Evolutionary conservation across 2,888 invertebrate species (phyloP).

Genomic region (Nomada goodeniana): DNA sequence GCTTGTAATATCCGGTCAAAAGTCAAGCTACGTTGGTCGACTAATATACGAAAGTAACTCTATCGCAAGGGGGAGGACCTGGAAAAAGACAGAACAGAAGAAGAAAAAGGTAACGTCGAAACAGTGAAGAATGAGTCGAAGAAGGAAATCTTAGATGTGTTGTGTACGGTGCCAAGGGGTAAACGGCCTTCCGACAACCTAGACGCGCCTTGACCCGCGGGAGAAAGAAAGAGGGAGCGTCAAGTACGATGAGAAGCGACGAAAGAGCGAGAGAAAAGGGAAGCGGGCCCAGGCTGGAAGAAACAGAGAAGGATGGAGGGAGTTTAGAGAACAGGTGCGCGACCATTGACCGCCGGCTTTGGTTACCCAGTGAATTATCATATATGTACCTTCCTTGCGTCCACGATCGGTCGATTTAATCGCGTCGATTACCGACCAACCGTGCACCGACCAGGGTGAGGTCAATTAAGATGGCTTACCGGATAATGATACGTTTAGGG

Average conservation of each 20-base stretch:
- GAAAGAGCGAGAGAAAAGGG: constrained; percentile 51
- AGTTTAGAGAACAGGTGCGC: constrained; percentile 81
- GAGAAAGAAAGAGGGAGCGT: constrained; percentile 44
- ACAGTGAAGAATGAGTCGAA: constrained; percentile 45
- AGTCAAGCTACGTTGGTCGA: constrained; percentile 18
- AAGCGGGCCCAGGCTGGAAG: constrained; percentile 31
- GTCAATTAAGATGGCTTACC: constrained; percentile 73
- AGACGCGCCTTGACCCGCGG: constrained; percentile 82
- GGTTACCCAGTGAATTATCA: constrained; percentile 79
- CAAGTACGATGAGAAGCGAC: constrained; percentile 36
- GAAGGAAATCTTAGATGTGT: constrained; percentile 61
- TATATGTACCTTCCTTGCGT: constrained; percentile 71
- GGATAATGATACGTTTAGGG: constrained; percentile 70
- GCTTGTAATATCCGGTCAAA: constrained; percentile 26
- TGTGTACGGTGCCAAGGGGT: constrained; percentile 76
- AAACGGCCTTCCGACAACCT: constrained; percentile 82
- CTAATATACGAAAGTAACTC: constrained; percentile 62
- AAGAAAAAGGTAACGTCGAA: constrained; percentile 35
- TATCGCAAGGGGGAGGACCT: background rate
- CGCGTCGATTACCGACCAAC: constrained; percentile 67
- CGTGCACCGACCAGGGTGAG: constrained; percentile 62
- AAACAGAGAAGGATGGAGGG: constrained; percentile 35
- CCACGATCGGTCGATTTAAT: constrained; percentile 71
- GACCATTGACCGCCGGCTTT: constrained; percentile 77
- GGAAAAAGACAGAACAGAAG: constrained; percentile 32